A percentile compares a stretch with the other conserved stretches of the same genome.
phyloP scores from a whole-genome alignment of 2,113 vertebrate genomes.

The Oncorhynchus gorbuscha region DNA sequence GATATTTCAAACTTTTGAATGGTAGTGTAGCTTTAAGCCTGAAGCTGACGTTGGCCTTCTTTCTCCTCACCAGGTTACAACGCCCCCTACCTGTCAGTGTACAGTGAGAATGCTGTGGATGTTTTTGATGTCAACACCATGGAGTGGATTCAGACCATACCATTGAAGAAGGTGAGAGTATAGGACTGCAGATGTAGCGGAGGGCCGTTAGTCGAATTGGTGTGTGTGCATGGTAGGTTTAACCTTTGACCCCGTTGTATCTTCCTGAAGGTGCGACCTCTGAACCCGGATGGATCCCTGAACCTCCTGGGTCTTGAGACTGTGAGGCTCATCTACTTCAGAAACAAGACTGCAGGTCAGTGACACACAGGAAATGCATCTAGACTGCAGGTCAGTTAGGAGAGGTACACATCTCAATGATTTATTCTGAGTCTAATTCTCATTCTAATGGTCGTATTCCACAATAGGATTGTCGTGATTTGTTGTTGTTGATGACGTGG shows the following conservation, averaged over 20 bases:
- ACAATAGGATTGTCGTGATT: no score
- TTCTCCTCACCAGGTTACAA: slow-evolving; percentile 83
- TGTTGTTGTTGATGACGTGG: neutral
- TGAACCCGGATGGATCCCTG: slow-evolving; percentile 93
- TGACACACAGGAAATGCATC: neutral
- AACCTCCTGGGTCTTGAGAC: slow-evolving; percentile 95
- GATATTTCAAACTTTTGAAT: no score
- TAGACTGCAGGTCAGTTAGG: no score
- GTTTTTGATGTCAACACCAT: slow-evolving; percentile 96
- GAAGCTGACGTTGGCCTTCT: neutral
- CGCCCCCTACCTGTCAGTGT: slow-evolving; percentile 96
- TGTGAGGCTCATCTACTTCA: slow-evolving; percentile 94
- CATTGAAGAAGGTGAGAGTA: slow-evolving; percentile 90
- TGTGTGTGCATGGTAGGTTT: neutral
- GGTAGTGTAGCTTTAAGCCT: neutral
- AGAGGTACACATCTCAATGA: neutral
- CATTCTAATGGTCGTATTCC: no score
- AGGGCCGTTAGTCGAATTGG: neutral
- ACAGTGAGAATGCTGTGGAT: slow-evolving; percentile 96
- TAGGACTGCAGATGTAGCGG: neutral
- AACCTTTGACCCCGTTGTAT: neutral
- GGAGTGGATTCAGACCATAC: slow-evolving; percentile 99
- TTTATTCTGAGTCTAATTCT: neutral
- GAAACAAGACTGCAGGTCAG: slow-evolving; percentile 97
- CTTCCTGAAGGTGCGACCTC: slow-evolving; percentile 86